Conservation (phyloP, 2,888 invertebrate genomes). For the Pyrochroa serraticornis region DNA sequence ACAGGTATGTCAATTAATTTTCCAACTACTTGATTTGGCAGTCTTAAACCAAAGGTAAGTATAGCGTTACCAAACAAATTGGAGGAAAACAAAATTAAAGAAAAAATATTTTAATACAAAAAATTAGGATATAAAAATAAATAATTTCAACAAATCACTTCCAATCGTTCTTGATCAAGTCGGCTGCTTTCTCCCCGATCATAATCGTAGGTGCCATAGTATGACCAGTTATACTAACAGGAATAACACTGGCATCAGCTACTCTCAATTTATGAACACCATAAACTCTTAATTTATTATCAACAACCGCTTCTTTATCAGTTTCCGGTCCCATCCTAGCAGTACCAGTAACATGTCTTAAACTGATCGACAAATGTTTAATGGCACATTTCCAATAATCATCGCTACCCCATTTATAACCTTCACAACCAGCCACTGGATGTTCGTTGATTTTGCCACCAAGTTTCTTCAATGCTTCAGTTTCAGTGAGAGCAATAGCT, state of each 20-base stretch:
- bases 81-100: neutral
- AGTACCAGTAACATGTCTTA: slow-evolving; percentile 60
- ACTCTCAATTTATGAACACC: slow-evolving; percentile 63
- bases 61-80: no score
- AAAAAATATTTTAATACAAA: neutral
- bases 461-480: slow-evolving; percentile 64
- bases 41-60: no score
- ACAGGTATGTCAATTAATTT: no score
- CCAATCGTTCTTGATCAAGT: slow-evolving; percentile 60
- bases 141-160: slow-evolving; percentile 12
- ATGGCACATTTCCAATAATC: slow-evolving; percentile 75
- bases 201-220: slow-evolving; percentile 62
- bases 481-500: slow-evolving; percentile 62
- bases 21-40: no score
- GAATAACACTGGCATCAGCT: slow-evolving; percentile 64
- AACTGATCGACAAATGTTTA: slow-evolving; percentile 47
- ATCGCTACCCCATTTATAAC: slow-evolving; percentile 62
- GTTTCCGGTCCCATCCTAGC: slow-evolving; percentile 51
- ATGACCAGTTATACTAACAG: slow-evolving; percentile 61
- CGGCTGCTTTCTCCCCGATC: slow-evolving; percentile 65
- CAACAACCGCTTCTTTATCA: slow-evolving; percentile 70
- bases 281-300: slow-evolving; percentile 66
- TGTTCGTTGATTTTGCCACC: slow-evolving; percentile 56
- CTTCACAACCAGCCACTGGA: slow-evolving; percentile 60
- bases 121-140: slow-evolving; percentile 3